Percentiles rank a stretch among this genome's conserved stretches.
Evolutionary conservation across 2,888 invertebrate species (phyloP).

Genomic region (Lochmaea crataegi): DNA sequence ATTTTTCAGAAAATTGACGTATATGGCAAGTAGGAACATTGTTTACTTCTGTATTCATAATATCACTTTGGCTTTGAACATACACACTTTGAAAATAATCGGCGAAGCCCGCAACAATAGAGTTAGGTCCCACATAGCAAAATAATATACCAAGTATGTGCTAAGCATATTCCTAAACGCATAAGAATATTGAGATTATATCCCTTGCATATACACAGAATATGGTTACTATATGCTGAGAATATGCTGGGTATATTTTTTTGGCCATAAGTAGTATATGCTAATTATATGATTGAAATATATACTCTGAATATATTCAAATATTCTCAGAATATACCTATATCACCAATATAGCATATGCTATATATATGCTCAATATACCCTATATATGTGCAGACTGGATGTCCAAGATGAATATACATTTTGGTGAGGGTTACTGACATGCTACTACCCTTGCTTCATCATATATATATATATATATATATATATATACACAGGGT

Average conservation of each 20-base stretch:
- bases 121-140: constrained; percentile 26
- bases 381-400: too few relatives aligned
- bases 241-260: constrained; percentile 21
- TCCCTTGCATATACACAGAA: constrained; percentile 22
- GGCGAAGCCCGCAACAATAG: too few relatives aligned
- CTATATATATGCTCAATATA: not conserved
- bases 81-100: too few relatives aligned
- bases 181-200: constrained; percentile 23
- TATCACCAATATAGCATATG: constrained; percentile 18
- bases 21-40: too few relatives aligned
- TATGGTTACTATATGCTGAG: constrained; percentile 20
- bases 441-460: too few relatives aligned
- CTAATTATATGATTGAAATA: constrained; percentile 20
- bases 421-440: too few relatives aligned
- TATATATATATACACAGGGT: too few relatives aligned
- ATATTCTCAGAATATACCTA: constrained; percentile 14
- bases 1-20: too few relatives aligned
- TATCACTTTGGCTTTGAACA: too few relatives aligned
- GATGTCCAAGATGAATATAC: too few relatives aligned
- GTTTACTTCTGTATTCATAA: too few relatives aligned
- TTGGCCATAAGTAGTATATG: constrained; percentile 25
- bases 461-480: too few relatives aligned
- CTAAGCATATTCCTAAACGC: constrained; percentile 23
- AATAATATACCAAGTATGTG: constrained; percentile 25
- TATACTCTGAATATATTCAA: constrained; percentile 22